These are phyloP conservation scores for Drosophila azteca DNA, from an alignment of 1,140 invertebrate genomes.

Conservation along the genomic window DNA sequence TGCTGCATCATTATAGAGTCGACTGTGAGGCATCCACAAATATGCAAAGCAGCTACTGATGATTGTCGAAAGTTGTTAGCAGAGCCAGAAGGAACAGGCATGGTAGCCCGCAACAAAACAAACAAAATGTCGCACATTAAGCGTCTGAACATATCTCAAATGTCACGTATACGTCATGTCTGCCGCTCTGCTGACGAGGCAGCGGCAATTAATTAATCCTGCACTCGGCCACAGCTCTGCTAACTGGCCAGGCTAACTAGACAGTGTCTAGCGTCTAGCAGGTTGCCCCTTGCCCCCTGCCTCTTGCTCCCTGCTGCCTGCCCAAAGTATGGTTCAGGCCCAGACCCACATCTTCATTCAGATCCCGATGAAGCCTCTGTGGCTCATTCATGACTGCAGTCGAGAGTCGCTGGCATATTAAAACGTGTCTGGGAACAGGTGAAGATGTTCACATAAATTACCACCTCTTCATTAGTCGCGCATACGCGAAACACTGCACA, in stretches of 20 bases:
- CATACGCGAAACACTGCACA: conserved; percentile 40
- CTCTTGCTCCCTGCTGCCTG: too few relatives aligned
- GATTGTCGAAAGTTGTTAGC: conserved; percentile 60
- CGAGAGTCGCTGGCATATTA: conserved; percentile 58
- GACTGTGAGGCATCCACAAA: conserved; percentile 53
- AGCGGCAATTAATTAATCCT: conserved; percentile 78
- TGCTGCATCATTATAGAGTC: conserved; percentile 70
- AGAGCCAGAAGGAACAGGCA: conserved; percentile 9
- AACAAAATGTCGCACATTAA: conserved; percentile 82
- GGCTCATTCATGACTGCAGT: conserved; percentile 62
- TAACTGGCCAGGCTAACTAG: conserved; percentile 40
- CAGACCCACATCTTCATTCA: conserved; percentile 67
- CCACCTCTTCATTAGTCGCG: conserved; percentile 78
- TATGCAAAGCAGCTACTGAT: conserved; percentile 67
- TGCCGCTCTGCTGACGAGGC: conserved; percentile 47
- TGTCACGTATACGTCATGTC: conserved; percentile 80
- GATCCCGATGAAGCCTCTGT: conserved; percentile 18
- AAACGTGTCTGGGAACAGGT: conserved; percentile 77
- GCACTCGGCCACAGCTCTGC: conserved; percentile 49
- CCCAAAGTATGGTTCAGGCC: not conserved
- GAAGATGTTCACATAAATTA: conserved; percentile 81
- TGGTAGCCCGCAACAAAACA: conserved; percentile 44
- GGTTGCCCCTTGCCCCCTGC: conserved; percentile 13
- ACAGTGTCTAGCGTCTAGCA: conserved; percentile 48
- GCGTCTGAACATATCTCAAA: conserved; percentile 76